Evolutionary conservation across 2,888 invertebrate species (phyloP), one percentile per base, ranked within the genome.

Genomic region (Amaurobius ferox): DNA sequence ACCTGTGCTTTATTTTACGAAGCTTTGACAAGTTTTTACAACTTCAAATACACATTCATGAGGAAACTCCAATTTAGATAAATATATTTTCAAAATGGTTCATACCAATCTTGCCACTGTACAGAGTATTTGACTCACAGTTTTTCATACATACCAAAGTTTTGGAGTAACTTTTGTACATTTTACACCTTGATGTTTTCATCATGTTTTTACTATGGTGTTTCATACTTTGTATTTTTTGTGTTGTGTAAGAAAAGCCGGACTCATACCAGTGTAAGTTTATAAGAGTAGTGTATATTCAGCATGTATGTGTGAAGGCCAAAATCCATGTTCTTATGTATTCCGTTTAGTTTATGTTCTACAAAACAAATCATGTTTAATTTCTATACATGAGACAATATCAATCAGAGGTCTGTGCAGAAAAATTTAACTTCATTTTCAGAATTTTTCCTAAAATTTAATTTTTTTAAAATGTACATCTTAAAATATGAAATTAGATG

Each of bases 71-170:
- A 79, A 61, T 71, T 40, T 44, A 79, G 64, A 39, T 40, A 23
- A 67, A 66, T 74, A 73, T 80, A 40, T 80, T 80, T 74, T 68
- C 35, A 55, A 28, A 81, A 62, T 76, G 32, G 48, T 68, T 44
- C 74, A 73, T 13, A 44, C n/a, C n/a, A 44, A 55, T 55, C 55
- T 55, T 55, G 55, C 55, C 55, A 55, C 23, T 55, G 55, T 55
- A 55, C 55, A 55, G 23, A 55, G 23, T 55, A 55, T 55, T 55
- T 55, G 23, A 23, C 32, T 67, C 13, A 26, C 32, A 40, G 44
- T 23, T 40, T 48, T 72, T 32, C 39, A 29, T 72, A 30, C 48
- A 79, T 55, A 77, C 48, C 64, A 73, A 73, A 73, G 73, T 61
- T 73, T 68, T 68, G 39, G 40, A 64, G 16, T 68, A 40, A 68